Evolutionary conservation across 2,888 invertebrate genomes (phyloP).

Genomic region (Xestia xanthographa): DNA sequence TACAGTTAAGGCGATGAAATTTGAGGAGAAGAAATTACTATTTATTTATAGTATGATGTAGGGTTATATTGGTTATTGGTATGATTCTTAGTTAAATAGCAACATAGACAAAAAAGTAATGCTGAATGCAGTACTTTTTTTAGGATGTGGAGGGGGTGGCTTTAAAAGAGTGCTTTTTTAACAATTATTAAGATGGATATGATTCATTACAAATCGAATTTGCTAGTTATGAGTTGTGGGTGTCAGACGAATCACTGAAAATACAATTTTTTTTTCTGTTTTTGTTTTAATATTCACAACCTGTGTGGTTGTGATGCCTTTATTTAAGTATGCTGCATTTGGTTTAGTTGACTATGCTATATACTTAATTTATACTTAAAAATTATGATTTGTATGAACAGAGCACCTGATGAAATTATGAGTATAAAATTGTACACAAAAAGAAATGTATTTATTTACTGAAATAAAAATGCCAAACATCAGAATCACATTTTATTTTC

Average conservation of each 20-base stretch:
- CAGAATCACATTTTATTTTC: constrained; percentile 68
- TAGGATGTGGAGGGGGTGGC: not conserved
- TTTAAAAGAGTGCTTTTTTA: not conserved
- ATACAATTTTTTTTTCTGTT: not conserved
- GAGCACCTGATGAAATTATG: constrained; percentile 49
- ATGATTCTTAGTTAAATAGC: not conserved
- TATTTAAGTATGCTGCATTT: not conserved
- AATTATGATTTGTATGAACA: constrained; percentile 15
- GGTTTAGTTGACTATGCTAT: not conserved
- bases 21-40: not conserved
- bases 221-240: not conserved
- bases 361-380: not conserved
- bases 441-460: constrained; percentile 60
- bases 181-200: not conserved
- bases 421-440: constrained; percentile 49
- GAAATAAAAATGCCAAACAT: constrained; percentile 52
- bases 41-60: constrained; percentile 9
- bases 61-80: constrained; percentile 2
- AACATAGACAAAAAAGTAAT: not conserved
- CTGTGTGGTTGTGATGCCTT: not conserved
- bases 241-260: not conserved
- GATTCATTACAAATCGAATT: too few relatives aligned
- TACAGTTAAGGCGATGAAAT: not conserved
- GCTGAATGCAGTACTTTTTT: not conserved
- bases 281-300: too few relatives aligned